phyloP scores from a whole-genome alignment of 2,113 vertebrate genomes.

The Pachypanchax playfairii region DNA sequence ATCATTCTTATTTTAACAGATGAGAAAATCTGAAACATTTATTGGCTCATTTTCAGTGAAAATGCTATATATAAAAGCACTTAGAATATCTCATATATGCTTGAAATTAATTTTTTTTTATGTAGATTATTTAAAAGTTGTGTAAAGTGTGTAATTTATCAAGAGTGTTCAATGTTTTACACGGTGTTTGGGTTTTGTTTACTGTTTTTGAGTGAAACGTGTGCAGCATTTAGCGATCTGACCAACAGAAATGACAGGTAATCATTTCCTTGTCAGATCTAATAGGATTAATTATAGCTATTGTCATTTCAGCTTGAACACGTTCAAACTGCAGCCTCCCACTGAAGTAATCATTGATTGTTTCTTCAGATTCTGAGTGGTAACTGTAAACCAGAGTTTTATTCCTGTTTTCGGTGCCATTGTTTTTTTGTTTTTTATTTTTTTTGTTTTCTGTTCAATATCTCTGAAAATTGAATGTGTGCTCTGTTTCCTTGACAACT shows the following conservation, averaged over 20 bases:
- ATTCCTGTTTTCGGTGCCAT: too few species aligned
- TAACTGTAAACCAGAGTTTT: too few species aligned
- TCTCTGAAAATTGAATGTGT: too few species aligned
- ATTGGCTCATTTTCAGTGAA: too few species aligned
- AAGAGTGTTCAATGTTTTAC: background rate
- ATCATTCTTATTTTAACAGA: background rate
- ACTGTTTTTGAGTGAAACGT: slow-evolving; percentile 2
- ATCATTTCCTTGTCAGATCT: slow-evolving; percentile 45
- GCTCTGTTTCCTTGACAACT: background rate
- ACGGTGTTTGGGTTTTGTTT: background rate
- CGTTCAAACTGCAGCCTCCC: slow-evolving; percentile 15
- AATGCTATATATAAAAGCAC: background rate
- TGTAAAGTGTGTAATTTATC: background rate
- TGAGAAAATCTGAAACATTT: too few species aligned
- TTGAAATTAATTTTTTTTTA: background rate
- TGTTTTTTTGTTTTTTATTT: background rate
- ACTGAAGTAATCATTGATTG: slow-evolving; percentile 46
- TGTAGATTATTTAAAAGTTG: background rate
- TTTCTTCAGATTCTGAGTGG: slow-evolving; percentile 12
- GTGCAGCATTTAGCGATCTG: slow-evolving; percentile 6
- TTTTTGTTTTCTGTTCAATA: too few species aligned
- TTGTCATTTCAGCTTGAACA: slow-evolving; percentile 27
- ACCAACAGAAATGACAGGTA: slow-evolving; percentile 24
- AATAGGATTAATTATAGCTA: slow-evolving; percentile 46
- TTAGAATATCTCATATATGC: too few species aligned